These are phyloP conservation scores for Cyclophora albipunctata DNA, from an alignment of 2,888 invertebrate species.

Conservation along the genomic window DNA sequence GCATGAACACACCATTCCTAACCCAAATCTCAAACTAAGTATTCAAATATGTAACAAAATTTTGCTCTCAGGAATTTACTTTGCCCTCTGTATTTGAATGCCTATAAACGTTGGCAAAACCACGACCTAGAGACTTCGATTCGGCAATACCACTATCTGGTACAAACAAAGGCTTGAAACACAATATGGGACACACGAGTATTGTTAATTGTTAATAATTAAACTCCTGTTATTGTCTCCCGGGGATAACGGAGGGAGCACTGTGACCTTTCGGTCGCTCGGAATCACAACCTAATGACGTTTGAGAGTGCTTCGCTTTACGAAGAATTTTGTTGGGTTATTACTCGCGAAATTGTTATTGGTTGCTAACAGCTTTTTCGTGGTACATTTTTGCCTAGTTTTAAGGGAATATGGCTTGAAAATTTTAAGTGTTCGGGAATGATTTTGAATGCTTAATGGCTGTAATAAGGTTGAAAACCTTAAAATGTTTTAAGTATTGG, in stretches of 20 bases:
- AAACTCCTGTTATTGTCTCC: conserved; percentile 12
- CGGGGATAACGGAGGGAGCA: not conserved
- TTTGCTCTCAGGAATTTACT: no score
- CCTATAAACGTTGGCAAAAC: no score
- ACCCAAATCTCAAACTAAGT: no score
- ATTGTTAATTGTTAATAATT: conserved; percentile 15
- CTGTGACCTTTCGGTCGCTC: conserved; percentile 12
- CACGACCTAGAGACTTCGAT: no score
- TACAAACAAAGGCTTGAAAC: not conserved
- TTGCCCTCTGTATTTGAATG: no score
- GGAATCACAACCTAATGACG: conserved; percentile 12
- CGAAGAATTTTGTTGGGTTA: not conserved
- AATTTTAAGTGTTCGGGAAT: no score
- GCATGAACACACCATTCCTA: no score
- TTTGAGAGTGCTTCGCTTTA: conserved; percentile 9
- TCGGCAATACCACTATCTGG: not conserved
- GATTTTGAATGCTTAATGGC: no score
- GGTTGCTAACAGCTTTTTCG: not conserved
- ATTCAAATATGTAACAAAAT: no score
- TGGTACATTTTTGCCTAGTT: not conserved
- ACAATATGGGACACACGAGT: not conserved
- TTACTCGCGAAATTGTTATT: not conserved
- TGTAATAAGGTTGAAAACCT: no score
- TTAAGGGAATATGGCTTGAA: no score
- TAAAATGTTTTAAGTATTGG: no score